Percentiles rank a stretch among this genome's conserved stretches.
phyloP scores from a whole-genome alignment of 1,140 invertebrate species.

The Eupeodes corollae region DNA sequence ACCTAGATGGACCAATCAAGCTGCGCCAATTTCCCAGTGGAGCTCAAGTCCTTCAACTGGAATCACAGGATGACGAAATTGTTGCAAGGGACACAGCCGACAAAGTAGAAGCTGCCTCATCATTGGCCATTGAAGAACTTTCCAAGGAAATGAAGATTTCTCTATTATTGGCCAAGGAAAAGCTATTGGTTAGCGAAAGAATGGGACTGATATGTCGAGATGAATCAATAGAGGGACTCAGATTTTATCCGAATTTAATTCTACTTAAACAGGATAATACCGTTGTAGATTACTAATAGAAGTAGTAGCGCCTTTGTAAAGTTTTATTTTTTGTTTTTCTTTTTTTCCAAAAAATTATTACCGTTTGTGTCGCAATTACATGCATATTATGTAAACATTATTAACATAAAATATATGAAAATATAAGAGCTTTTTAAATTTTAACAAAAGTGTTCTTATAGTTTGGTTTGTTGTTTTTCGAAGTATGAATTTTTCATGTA shows the following conservation, averaged over 20 bases:
- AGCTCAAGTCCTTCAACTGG: conserved; percentile 77
- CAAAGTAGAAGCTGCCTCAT: conserved; percentile 61
- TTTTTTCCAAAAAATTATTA: no score
- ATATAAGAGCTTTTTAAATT: no score
- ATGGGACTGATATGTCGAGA: conserved; percentile 80
- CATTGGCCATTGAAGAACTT: conserved; percentile 74
- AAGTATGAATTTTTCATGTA: no score
- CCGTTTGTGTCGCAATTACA: no score
- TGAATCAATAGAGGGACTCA: conserved; percentile 83
- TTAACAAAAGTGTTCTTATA: no score
- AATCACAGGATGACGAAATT: conserved; percentile 63
- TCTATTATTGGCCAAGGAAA: conserved; percentile 78
- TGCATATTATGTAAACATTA: no score
- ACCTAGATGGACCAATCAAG: conserved; percentile 61
- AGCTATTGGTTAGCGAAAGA: conserved; percentile 71
- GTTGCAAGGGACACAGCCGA: conserved; percentile 59
- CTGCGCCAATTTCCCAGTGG: conserved; percentile 80
- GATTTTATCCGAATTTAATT: conserved; percentile 87
- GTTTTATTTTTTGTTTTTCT: no score
- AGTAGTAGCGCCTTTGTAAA: not conserved
- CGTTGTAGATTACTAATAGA: not conserved
- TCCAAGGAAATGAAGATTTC: conserved; percentile 71
- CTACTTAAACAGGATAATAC: conserved; percentile 24
- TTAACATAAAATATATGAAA: no score
- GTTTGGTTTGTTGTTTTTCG: no score